Evolutionary conservation across 2,888 invertebrate genomes (phyloP), one percentile per base, ranked within the genome.

Genomic region (Noctua janthe): DNA sequence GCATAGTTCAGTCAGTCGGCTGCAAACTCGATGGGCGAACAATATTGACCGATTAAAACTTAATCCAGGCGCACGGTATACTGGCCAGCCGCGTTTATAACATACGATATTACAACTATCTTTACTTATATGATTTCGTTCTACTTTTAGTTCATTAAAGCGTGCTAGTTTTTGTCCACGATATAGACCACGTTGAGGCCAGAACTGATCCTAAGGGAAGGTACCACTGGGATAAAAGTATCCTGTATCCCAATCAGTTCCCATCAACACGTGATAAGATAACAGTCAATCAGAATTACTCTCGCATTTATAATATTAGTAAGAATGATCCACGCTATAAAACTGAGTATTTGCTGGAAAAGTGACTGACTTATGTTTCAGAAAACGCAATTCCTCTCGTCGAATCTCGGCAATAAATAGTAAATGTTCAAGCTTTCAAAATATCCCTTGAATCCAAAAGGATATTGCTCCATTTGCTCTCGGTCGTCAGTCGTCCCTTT

Each of bases 1-100:
- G 39, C 62, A 82, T 76, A 69, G 76, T 82, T 76, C 43, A 15
- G 72, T 77, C 43, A 75, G 43, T 66, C 66, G 47, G 35, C 29
- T 70, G 85, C 62, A 72, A 49, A 13, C 54, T 75, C 82, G 70
- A 84, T 81, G 78, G 74, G 75, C 81, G 82, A 67, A 80, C 76
- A 78, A 84, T 71, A 74, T 51, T 66, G 74, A 71, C 72, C 84
- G 80, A 89, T 90, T 87, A 87, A 89, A 90, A 90, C 87, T 88
- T 83, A 85, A 86, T 84, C 86, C 74, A 10, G 39, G 29, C 62
- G 66, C 71, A 71, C 85, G 67, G 71, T 78, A 66, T 70, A 81
- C 81, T 73, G 56, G 39, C 29, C 43, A n/a, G 47, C 11, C 17
- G 17, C 20, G 15, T 84, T 88, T 86, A 86, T 43, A 76, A 20